These are phyloP conservation scores for Adineta ricciae DNA, from an alignment of 2,888 invertebrate genomes.

Conservation along the genomic window DNA sequence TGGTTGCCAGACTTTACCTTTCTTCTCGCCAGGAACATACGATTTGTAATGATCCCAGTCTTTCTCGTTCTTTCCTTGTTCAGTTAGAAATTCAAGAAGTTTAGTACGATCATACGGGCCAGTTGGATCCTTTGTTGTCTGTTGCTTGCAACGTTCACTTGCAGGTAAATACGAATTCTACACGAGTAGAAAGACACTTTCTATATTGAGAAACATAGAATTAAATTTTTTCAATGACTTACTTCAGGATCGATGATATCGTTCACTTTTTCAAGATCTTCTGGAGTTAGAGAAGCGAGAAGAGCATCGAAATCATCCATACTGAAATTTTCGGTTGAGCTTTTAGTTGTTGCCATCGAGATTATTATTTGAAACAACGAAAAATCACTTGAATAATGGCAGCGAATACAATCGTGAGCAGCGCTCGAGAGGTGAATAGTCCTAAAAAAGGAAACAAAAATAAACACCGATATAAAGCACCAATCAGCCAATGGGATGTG, in stretches of 20 bases:
- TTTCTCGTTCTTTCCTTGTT: constrained; percentile 91
- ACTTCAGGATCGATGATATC: constrained; percentile 99
- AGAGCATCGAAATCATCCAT: constrained; percentile 75
- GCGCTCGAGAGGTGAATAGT: not conserved
- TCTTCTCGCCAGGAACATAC: not conserved
- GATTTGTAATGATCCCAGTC: constrained; percentile 58
- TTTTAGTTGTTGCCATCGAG: not conserved
- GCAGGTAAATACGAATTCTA: constrained; percentile 94
- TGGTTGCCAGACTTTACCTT: constrained; percentile 38
- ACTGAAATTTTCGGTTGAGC: not conserved
- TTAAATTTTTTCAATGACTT: constrained; percentile 36
- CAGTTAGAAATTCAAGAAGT: constrained; percentile 58
- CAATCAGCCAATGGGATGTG: not conserved
- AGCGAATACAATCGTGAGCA: not conserved
- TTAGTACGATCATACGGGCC: constrained; percentile 82
- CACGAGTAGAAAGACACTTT: not conserved
- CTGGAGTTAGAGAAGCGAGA: constrained; percentile 77
- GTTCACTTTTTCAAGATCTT: constrained; percentile 89
- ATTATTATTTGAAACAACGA: not conserved
- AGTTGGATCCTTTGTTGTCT: constrained; percentile 85
- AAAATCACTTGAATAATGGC: not conserved
- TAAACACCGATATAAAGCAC: not conserved
- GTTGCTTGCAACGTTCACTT: constrained; percentile 84
- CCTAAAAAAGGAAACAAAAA: not conserved
- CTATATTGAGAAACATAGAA: not conserved